A percentile compares a stretch with the other conserved stretches of the same genome.
phyloP scores from a whole-genome alignment of 2,797 vertebrate species.

The Tauraco hartlaubi region DNA sequence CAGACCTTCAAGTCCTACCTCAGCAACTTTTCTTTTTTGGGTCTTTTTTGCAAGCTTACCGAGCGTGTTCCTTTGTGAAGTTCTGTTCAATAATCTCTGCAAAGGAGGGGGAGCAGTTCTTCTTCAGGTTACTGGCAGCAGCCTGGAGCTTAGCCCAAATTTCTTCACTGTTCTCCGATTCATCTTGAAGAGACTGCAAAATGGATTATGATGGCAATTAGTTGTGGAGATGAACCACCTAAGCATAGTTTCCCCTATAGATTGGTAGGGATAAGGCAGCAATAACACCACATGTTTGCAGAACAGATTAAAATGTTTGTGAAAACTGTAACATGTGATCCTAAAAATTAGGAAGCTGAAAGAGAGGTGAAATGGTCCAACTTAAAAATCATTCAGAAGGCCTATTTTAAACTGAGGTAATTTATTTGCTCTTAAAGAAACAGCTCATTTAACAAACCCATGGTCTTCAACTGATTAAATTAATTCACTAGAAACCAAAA shows the following conservation, averaged over 20 bases:
- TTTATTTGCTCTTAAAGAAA: background rate
- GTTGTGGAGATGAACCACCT: background rate
- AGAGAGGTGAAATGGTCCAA: background rate
- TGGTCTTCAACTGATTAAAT: background rate
- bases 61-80: constrained; percentile 36
- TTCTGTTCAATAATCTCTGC: constrained; percentile 76
- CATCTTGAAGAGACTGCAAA: constrained; percentile 82
- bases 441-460: background rate
- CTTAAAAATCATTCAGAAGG: background rate
- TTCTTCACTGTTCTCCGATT: constrained; percentile 74
- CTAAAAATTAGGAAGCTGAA: background rate
- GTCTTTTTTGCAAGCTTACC: constrained; percentile 52
- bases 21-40: background rate
- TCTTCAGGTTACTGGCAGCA: constrained; percentile 68
- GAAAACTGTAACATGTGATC: background rate
- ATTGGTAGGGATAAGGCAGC: background rate
- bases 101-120: constrained; percentile 64
- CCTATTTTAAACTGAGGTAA: background rate
- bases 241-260: background rate
- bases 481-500: background rate
- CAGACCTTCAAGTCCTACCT: background rate
- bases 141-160: constrained; percentile 79
- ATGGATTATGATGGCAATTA: background rate
- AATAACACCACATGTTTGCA: background rate
- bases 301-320: background rate